phyloP scores from a whole-genome alignment of 2,888 invertebrate genomes.

The Thyatira batis region DNA sequence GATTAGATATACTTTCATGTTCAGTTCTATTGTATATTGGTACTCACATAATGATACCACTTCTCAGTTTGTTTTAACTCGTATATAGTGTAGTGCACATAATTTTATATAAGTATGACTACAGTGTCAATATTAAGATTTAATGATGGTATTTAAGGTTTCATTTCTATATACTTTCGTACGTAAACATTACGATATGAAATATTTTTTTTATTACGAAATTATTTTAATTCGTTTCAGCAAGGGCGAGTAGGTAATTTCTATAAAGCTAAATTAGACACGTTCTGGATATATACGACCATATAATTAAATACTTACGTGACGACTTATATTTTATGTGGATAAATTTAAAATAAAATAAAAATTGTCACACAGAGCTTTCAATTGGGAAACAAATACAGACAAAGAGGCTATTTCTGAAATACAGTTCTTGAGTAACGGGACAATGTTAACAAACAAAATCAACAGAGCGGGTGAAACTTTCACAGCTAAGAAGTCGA shows the following conservation, averaged over 20 bases:
- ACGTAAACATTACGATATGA: too few species aligned
- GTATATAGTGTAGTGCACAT: background rate
- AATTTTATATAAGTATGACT: background rate
- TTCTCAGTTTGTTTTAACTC: background rate
- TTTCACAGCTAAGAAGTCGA: constrained; percentile 73
- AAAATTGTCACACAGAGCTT: constrained; percentile 20
- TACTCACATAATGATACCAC: background rate
- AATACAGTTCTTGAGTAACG: constrained; percentile 49
- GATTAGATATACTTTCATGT: constrained; percentile 51
- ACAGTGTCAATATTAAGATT: background rate
- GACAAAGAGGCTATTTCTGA: constrained; percentile 37
- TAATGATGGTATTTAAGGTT: too few species aligned
- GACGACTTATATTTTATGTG: constrained; percentile 11
- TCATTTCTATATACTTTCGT: too few species aligned
- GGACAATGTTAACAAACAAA: constrained; percentile 70
- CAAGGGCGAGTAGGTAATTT: too few species aligned
- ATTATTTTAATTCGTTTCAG: background rate
- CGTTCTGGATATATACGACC: background rate
- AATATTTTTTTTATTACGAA: background rate
- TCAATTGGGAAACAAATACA: constrained; percentile 29
- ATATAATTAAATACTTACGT: background rate
- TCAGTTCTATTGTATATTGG: constrained; percentile 11
- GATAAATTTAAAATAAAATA: constrained; percentile 15
- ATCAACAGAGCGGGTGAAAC: constrained; percentile 70
- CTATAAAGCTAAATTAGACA: too few species aligned